Evolutionary conservation across 2,888 invertebrate genomes (phyloP).

Genomic region (Caenorhabditis doughertyi): DNA sequence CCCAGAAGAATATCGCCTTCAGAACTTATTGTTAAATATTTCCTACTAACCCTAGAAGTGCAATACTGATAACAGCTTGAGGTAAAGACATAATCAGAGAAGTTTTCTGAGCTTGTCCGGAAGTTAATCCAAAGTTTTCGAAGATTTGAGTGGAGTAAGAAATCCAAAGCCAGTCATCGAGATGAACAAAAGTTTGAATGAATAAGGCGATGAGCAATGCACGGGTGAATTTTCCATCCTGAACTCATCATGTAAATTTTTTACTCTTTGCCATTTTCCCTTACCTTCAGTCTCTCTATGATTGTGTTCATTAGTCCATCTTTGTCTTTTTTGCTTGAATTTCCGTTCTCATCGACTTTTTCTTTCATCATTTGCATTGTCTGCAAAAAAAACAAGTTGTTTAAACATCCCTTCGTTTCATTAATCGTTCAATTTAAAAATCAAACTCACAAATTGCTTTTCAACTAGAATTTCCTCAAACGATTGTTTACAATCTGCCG

Average conservation of each 20-base stretch:
- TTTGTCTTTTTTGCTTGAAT: slow-evolving; percentile 43
- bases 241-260: not conserved
- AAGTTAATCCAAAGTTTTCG: slow-evolving; percentile 73
- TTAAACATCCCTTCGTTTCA: not conserved
- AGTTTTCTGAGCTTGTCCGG: slow-evolving; percentile 71
- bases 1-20: too few relatives aligned
- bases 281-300: slow-evolving; percentile 40
- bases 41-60: slow-evolving; percentile 62
- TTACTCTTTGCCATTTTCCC: not conserved
- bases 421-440: not conserved
- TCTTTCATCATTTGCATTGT: slow-evolving; percentile 52
- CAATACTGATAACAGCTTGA: slow-evolving; percentile 74
- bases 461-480: slow-evolving; percentile 64
- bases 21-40: too few relatives aligned
- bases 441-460: slow-evolving; percentile 54
- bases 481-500: slow-evolving; percentile 62
- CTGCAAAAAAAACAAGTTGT: slow-evolving; percentile 36
- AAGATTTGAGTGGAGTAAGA: slow-evolving; percentile 80
- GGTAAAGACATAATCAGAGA: slow-evolving; percentile 76
- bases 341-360: slow-evolving; percentile 64
- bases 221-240: slow-evolving; percentile 75
- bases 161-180: slow-evolving; percentile 82
- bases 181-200: slow-evolving; percentile 78
- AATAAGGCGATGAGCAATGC: slow-evolving; percentile 76
- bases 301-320: slow-evolving; percentile 11